These are phyloP conservation scores for Lynx canadensis DNA, from an alignment of 2,113 vertebrate species.

Conservation along the genomic window DNA sequence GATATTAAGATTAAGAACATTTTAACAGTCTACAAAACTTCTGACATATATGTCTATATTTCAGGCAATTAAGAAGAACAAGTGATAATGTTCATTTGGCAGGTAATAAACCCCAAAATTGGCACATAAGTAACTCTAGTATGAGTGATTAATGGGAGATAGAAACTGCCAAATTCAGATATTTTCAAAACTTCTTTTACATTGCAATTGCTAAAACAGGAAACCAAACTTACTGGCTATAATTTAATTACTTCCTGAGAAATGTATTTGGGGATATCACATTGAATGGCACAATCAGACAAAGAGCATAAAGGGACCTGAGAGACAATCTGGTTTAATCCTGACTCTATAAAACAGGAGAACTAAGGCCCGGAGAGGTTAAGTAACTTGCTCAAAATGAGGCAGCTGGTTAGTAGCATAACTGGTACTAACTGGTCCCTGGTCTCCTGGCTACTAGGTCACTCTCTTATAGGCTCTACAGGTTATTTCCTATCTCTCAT, in stretches of 20 bases:
- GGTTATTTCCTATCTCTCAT: background rate
- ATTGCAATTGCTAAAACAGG: background rate
- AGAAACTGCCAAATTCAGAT: background rate
- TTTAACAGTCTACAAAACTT: background rate
- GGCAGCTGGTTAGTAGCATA: background rate
- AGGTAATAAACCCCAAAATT: background rate
- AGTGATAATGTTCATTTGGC: background rate
- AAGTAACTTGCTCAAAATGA: background rate
- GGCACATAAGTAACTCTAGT: background rate
- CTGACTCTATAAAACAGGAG: background rate
- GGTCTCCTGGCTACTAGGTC: background rate
- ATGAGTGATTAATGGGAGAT: background rate
- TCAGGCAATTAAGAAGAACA: background rate
- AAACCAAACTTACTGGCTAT: background rate
- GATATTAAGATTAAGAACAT: background rate
- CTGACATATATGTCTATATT: background rate
- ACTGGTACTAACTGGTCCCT: background rate
- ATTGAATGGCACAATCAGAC: conserved; percentile 23
- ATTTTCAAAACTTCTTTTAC: conserved; percentile 32
- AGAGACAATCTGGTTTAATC: background rate
- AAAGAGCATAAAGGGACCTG: background rate
- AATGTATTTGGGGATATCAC: background rate
- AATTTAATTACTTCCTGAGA: conserved; percentile 8
- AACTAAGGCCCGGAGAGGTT: background rate
- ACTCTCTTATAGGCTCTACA: background rate